These are phyloP conservation scores for Melikaiella ostensackeni DNA, from an alignment of 2,888 invertebrate genomes.

Conservation along the genomic window DNA sequence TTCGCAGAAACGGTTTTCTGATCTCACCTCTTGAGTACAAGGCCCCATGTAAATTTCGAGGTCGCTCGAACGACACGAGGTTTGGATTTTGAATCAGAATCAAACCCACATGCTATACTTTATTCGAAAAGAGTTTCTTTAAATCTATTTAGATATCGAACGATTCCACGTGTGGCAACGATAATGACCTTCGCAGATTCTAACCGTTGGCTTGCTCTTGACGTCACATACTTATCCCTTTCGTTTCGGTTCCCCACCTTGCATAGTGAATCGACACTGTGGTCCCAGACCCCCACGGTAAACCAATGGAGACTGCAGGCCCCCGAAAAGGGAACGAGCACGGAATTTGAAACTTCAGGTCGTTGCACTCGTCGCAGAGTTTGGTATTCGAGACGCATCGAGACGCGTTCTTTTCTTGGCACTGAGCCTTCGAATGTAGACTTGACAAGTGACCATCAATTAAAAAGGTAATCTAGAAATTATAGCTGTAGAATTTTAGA, in stretches of 20 bases:
- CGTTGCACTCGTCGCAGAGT: slow-evolving; percentile 11
- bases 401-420: slow-evolving; percentile 17
- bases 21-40: slow-evolving; percentile 6
- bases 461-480: neutral
- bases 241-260: slow-evolving; percentile 1
- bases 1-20: neutral
- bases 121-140: slow-evolving; percentile 15
- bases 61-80: slow-evolving; percentile 42
- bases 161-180: neutral
- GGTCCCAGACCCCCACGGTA: neutral
- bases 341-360: slow-evolving; percentile 36
- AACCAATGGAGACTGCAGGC: neutral
- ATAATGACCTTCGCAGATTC: slow-evolving; percentile 10
- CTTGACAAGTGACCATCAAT: neutral
- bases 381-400: slow-evolving; percentile 12
- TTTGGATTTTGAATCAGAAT: slow-evolving; percentile 46
- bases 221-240: slow-evolving; percentile 31
- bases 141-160: neutral
- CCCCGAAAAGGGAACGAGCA: slow-evolving; percentile 10
- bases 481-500: neutral
- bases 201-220: slow-evolving; percentile 11
- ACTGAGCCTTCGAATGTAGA: slow-evolving; percentile 2
- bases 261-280: neutral
- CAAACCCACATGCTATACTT: slow-evolving; percentile 3
- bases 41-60: slow-evolving; percentile 48